Evolutionary conservation across 2,113 vertebrate genomes (phyloP), one percentile per base, ranked within the genome.

Genomic region (Melanotaenia duboulayi): DNA sequence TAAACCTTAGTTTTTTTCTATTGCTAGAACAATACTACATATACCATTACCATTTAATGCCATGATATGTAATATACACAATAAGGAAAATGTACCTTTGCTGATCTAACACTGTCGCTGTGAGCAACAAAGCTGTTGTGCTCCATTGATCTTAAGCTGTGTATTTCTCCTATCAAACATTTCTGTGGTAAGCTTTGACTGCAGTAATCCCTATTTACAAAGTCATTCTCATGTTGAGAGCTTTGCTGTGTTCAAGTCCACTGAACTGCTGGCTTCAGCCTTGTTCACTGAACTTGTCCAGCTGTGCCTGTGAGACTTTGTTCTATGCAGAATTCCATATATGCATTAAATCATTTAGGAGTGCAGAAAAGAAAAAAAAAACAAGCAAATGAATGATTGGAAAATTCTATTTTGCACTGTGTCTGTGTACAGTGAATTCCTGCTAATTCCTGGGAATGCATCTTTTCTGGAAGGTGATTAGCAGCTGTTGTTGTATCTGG

Each of bases 141-240:
- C 66, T 62, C 62, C 49, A 67, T 67, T 79, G 66, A 79, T 71
- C 71, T 71, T 51, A 16, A 63, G 52, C 63, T 37, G 20, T 67
- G 50, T 48, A 37, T 56, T 24, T 17, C 24, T 25, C 8, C 23
- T 54, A 28, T 54, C 51, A 75, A 52, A 78, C 66, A 57, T 42
- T 59, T 28, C 58, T 56, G 62, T 57, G 58, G 67, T 56, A 24
- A 72, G 59, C 51, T 72, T 1, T 54, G 28, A 49, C 54, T 61
- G 54, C 67, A 68, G 51, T 72, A 75, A 85, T 75, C 63, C 24
- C 51, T 61, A 48, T 71, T 78, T 67, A 81, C 74, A 77, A 70
- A 77, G 65, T 44, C 65, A 20, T 48, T 48, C 44, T 14, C 17
- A 19, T 48, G 44, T n/a, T n/a, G 16, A 48, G 44, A 14, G 44